phyloP scores from a whole-genome alignment of 2,113 vertebrate species.

The Periophthalmodon schlosseri region DNA sequence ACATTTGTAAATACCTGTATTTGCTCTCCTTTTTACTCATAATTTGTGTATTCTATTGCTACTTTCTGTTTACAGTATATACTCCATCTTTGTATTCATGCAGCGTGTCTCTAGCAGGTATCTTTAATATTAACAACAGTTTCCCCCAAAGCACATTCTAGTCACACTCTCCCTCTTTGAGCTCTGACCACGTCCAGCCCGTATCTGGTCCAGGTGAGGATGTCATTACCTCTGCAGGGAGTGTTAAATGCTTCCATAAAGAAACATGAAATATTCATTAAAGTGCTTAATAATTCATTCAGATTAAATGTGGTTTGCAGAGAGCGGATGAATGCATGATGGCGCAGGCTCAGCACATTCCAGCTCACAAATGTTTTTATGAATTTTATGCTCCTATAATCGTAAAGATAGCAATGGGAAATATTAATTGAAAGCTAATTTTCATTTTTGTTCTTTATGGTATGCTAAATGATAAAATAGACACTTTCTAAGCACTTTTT shows the following conservation, averaged over 20 bases:
- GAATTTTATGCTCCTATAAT: conserved; percentile 25
- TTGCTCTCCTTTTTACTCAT: neutral
- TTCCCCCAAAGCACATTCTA: neutral
- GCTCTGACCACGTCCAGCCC: neutral
- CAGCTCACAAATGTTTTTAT: conserved; percentile 66
- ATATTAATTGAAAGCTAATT: conserved; percentile 73
- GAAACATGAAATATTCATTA: conserved; percentile 76
- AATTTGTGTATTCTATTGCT: neutral
- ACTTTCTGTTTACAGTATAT: neutral
- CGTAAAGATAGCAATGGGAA: conserved; percentile 59
- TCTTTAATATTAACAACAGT: neutral
- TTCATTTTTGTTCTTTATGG: conserved; percentile 58
- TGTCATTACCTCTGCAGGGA: conserved; percentile 67
- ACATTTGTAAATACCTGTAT: too few species aligned
- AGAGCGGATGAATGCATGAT: conserved; percentile 68
- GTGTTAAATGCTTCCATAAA: conserved; percentile 67
- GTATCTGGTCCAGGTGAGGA: conserved; percentile 45
- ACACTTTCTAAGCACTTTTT: conserved; percentile 70
- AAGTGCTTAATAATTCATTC: conserved; percentile 72
- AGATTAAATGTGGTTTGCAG: conserved; percentile 70
- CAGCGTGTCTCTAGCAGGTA: neutral
- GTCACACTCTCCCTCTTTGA: conserved; percentile 4
- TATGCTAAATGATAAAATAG: conserved; percentile 69
- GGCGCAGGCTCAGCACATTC: conserved; percentile 72
- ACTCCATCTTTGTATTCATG: neutral